Evolutionary conservation across 1,140 invertebrate species (phyloP).

Genomic region (Telenomus remus): DNA sequence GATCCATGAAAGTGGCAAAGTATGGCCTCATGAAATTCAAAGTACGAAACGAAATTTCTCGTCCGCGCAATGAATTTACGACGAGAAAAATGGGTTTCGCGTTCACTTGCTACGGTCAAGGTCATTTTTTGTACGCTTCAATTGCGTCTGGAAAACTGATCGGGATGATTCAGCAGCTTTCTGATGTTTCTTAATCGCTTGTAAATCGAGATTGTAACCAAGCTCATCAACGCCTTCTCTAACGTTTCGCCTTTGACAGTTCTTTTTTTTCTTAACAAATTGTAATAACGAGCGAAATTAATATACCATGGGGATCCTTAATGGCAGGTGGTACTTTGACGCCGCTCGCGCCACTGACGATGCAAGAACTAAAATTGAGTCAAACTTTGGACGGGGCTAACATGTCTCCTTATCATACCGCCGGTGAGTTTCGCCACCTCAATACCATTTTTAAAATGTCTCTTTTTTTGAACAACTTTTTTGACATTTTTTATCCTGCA

Average conservation of each 20-base stretch:
- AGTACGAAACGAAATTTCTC: slow-evolving; percentile 51
- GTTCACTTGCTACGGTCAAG: slow-evolving; percentile 23
- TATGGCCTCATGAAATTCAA: slow-evolving; percentile 60
- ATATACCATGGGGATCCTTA: slow-evolving; percentile 66
- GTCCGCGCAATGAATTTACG: slow-evolving; percentile 42
- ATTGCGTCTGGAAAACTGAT: background rate
- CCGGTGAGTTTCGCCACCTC: slow-evolving; percentile 74
- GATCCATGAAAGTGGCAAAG: slow-evolving; percentile 56
- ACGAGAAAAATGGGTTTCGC: background rate
- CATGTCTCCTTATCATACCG: slow-evolving; percentile 82
- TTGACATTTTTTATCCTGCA: too few relatives aligned
- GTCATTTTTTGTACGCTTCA: slow-evolving; percentile 19
- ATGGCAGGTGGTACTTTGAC: slow-evolving; percentile 82
- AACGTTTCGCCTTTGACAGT: slow-evolving; percentile 64
- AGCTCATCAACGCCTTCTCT: background rate
- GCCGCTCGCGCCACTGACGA: slow-evolving; percentile 84
- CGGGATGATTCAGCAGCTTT: background rate
- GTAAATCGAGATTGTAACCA: background rate
- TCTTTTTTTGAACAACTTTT: too few relatives aligned
- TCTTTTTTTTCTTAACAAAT: slow-evolving; percentile 40
- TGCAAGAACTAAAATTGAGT: slow-evolving; percentile 86
- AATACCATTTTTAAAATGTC: slow-evolving; percentile 46
- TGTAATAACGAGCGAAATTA: slow-evolving; percentile 55
- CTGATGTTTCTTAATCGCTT: too few relatives aligned
- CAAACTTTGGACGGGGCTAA: slow-evolving; percentile 79